A percentile compares a stretch with the other conserved stretches of the same genome.
Evolutionary conservation across 1,140 invertebrate species (phyloP).

Genomic region (Venturia canescens): DNA sequence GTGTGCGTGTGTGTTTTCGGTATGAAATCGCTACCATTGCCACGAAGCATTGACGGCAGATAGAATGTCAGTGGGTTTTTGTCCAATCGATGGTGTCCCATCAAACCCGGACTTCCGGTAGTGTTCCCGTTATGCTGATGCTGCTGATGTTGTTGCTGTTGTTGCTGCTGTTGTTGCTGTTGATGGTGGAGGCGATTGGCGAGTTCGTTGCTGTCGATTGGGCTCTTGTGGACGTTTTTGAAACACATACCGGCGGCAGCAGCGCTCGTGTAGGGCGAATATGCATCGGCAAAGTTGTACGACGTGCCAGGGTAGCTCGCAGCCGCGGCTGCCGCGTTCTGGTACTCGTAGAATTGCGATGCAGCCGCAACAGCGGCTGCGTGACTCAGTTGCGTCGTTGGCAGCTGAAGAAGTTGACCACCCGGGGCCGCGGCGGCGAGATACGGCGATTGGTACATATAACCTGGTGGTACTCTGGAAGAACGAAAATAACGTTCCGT

Average conservation of each 20-base stretch:
- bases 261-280: slow-evolving; percentile 80
- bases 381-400: slow-evolving; percentile 81
- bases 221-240: slow-evolving; percentile 64
- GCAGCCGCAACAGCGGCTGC: slow-evolving; percentile 84
- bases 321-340: slow-evolving; percentile 82
- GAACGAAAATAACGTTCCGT: slow-evolving; percentile 40
- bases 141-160: slow-evolving; percentile 60
- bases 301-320: slow-evolving; percentile 84
- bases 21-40: slow-evolving; percentile 71
- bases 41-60: slow-evolving; percentile 72
- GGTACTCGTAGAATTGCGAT: slow-evolving; percentile 86
- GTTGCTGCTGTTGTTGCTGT: slow-evolving; percentile 59
- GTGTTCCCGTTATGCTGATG: slow-evolving; percentile 60
- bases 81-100: slow-evolving; percentile 69
- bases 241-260: slow-evolving; percentile 77
- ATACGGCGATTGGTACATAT: slow-evolving; percentile 85
- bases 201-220: slow-evolving; percentile 39
- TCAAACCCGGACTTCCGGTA: slow-evolving; percentile 56
- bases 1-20: neutral
- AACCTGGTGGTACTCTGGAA: slow-evolving; percentile 85
- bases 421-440: slow-evolving; percentile 80
- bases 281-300: slow-evolving; percentile 84
- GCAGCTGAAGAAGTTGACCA: slow-evolving; percentile 80
- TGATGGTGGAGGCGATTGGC: slow-evolving; percentile 50
- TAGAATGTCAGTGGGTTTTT: slow-evolving; percentile 72